Conservation (phyloP, 2,797 vertebrate species). For the Ataeniobius toweri region DNA sequence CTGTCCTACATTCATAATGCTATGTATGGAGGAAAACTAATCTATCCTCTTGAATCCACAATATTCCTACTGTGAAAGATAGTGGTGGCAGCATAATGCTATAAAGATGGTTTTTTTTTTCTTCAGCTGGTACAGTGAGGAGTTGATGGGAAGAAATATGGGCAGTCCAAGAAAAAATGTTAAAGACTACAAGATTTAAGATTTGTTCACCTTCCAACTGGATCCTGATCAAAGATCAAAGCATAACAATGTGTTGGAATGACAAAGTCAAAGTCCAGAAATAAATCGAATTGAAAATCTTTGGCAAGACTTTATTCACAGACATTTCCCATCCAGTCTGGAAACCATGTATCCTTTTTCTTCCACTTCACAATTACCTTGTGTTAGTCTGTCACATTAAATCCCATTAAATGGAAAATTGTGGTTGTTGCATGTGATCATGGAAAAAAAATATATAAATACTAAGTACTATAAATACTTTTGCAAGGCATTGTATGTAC, state of each 20-base stretch:
- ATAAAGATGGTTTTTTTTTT: neutral
- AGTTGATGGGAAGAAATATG: neutral
- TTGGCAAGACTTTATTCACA: neutral
- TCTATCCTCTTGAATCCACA: neutral
- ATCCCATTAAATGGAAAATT: neutral
- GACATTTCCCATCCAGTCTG: neutral
- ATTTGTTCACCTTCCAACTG: no score
- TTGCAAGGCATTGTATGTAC: neutral
- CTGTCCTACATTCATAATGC: no score
- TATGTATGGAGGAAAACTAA: neutral
- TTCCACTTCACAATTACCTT: neutral
- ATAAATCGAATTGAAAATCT: neutral
- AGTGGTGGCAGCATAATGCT: no score
- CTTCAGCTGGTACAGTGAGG: neutral
- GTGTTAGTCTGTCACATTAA: neutral
- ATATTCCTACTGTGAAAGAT: neutral
- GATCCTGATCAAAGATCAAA: neutral
- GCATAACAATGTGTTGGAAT: neutral
- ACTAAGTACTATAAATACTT: neutral
- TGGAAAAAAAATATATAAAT: no score
- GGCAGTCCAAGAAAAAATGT: neutral
- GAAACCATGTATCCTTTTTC: slow-evolving; percentile 2
- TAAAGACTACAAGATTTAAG: neutral
- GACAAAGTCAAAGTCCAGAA: neutral
- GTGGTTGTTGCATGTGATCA: neutral